phyloP scores from a whole-genome alignment of 2,888 invertebrate species.

The Acanthococcus lagerstroemiae region DNA sequence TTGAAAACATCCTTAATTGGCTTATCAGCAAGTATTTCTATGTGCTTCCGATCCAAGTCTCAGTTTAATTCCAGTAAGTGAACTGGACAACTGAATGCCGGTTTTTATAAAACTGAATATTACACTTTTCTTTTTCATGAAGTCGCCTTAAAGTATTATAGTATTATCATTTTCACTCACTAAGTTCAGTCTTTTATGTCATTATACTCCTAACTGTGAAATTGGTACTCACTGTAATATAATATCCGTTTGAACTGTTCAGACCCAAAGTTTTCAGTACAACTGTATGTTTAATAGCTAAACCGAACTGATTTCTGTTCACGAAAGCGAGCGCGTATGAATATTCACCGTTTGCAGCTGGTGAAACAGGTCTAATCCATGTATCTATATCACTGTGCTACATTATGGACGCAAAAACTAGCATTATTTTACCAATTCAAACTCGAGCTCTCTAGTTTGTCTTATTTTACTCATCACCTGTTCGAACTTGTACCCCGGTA shows the following conservation, averaged over 20 bases:
- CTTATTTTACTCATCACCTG: background rate
- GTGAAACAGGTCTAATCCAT: slow-evolving; percentile 36
- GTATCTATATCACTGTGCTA: slow-evolving; percentile 35
- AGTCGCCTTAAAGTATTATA: too few species aligned
- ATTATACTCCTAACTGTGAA: too few species aligned
- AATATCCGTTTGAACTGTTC: slow-evolving; percentile 40
- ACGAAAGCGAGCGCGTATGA: slow-evolving; percentile 46
- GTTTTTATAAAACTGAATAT: too few species aligned
- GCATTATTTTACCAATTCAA: background rate
- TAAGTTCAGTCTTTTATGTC: too few species aligned
- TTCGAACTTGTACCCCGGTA: slow-evolving; percentile 49
- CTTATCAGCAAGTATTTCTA: too few species aligned
- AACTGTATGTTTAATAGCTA: slow-evolving; percentile 40
- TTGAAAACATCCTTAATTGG: too few species aligned
- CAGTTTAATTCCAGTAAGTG: too few species aligned
- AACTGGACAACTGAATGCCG: too few species aligned
- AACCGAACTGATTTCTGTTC: slow-evolving; percentile 44
- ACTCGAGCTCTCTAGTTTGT: background rate
- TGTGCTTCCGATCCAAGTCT: too few species aligned
- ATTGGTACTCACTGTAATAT: slow-evolving; percentile 40
- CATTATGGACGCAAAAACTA: background rate
- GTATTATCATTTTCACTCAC: too few species aligned
- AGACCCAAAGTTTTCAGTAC: slow-evolving; percentile 41
- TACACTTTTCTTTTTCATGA: too few species aligned
- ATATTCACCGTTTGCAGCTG: slow-evolving; percentile 40